A percentile compares a stretch with the other conserved stretches of the same genome.
These are phyloP conservation scores for Engraulis encrasicolus DNA, from an alignment of 2,113 vertebrate genomes.

Conservation along the genomic window DNA sequence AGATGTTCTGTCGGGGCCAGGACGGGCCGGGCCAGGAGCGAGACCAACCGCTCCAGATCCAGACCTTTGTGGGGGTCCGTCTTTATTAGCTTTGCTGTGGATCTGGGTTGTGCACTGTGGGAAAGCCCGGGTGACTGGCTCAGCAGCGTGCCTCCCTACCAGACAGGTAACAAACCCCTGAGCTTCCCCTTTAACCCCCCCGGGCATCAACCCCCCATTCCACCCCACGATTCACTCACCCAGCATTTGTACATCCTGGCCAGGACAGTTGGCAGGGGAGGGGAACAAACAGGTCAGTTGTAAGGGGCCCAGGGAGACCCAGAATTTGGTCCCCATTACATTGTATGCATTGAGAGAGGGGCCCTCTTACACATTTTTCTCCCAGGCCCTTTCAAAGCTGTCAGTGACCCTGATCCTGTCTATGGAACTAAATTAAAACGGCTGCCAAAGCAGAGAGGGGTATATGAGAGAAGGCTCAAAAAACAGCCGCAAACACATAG, in stretches of 20 bases:
- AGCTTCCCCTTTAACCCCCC: slow-evolving; percentile 37
- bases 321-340: too few species aligned
- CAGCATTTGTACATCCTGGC: slow-evolving; percentile 34
- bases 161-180: slow-evolving; percentile 64
- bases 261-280: too few species aligned
- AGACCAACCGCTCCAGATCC: slow-evolving; percentile 53
- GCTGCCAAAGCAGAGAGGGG: slow-evolving; percentile 35
- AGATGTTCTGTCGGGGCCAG: slow-evolving; percentile 67
- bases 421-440: slow-evolving; percentile 43
- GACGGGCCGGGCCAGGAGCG: too few species aligned
- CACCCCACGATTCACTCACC: too few species aligned
- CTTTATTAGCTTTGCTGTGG: slow-evolving; percentile 73
- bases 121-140: slow-evolving; percentile 43
- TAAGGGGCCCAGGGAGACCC: too few species aligned
- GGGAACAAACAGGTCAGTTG: too few species aligned
- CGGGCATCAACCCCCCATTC: too few species aligned
- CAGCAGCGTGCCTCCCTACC: slow-evolving; percentile 43
- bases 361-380: too few species aligned
- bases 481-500: not conserved
- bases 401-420: too few species aligned
- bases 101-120: slow-evolving; percentile 60
- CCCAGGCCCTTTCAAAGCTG: too few species aligned
- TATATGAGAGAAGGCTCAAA: slow-evolving; percentile 17
- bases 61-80: slow-evolving; percentile 66
- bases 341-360: too few species aligned